These are phyloP conservation scores for Salminus brasiliensis DNA, from an alignment of 2,113 vertebrate species.

Conservation along the genomic window DNA sequence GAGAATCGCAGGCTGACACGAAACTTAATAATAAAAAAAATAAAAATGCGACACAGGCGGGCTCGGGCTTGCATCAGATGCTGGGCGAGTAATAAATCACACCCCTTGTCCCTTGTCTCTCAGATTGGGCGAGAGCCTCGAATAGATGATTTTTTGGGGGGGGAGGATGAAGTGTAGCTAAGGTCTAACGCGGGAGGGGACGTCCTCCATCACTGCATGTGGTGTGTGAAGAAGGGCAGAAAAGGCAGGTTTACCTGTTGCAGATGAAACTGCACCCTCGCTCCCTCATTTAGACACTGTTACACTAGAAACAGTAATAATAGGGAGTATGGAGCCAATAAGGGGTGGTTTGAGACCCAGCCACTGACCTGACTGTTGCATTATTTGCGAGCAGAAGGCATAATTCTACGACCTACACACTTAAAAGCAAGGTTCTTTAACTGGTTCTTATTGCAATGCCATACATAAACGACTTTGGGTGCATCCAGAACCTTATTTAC, in stretches of 20 bases:
- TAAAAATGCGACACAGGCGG: neutral
- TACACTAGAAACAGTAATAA: no score
- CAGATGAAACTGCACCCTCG: no score
- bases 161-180: neutral
- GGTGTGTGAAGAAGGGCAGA: neutral
- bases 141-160: neutral
- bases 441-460: no score
- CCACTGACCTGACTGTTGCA: no score
- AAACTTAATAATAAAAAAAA: conserved; percentile 32
- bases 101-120: neutral
- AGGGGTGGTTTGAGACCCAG: no score
- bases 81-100: conserved; percentile 27
- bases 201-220: conserved; percentile 2
- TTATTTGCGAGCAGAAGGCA: no score
- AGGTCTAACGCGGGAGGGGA: neutral
- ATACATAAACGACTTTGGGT: no score
- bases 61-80: neutral
- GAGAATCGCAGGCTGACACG: conserved; percentile 14
- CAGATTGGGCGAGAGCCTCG: neutral
- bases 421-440: no score
- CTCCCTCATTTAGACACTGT: no score
- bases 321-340: no score
- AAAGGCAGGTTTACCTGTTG: neutral
- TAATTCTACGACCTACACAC: no score
- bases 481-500: no score